phyloP scores from a whole-genome alignment of 2,888 invertebrate genomes.

The Temnothorax rugatulus region DNA sequence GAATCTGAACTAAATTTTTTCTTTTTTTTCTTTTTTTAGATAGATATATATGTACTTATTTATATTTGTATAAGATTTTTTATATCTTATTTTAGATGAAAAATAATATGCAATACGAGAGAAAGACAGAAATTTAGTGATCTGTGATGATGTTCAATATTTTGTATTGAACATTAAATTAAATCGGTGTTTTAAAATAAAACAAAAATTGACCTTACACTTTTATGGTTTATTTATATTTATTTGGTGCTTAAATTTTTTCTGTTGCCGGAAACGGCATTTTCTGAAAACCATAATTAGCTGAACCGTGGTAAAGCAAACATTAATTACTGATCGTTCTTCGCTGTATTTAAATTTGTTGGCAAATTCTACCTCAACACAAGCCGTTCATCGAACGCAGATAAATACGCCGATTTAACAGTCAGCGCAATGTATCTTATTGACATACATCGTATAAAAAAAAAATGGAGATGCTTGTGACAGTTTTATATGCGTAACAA shows the following conservation, averaged over 20 bases:
- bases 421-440: neutral
- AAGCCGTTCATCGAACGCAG: neutral
- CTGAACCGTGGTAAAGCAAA: slow-evolving; percentile 16
- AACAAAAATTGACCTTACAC: neutral
- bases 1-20: neutral
- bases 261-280: neutral
- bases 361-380: slow-evolving; percentile 11
- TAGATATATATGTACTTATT: neutral
- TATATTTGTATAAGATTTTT: neutral
- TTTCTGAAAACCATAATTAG: slow-evolving; percentile 46
- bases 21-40: neutral
- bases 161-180: neutral
- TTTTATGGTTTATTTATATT: slow-evolving; percentile 9
- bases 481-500: slow-evolving; percentile 4
- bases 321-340: slow-evolving; percentile 16
- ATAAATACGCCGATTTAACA: neutral
- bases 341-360: slow-evolving; percentile 9
- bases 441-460: neutral
- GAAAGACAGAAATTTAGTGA: neutral
- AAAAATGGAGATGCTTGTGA: neutral
- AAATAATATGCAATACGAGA: neutral
- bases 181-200: slow-evolving; percentile 2
- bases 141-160: neutral
- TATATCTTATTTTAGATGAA: neutral
- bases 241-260: slow-evolving; percentile 15